Base-by-base conservation (phyloP, 2,797 vertebrate species). In the Oreortyx pictus region DNA sequence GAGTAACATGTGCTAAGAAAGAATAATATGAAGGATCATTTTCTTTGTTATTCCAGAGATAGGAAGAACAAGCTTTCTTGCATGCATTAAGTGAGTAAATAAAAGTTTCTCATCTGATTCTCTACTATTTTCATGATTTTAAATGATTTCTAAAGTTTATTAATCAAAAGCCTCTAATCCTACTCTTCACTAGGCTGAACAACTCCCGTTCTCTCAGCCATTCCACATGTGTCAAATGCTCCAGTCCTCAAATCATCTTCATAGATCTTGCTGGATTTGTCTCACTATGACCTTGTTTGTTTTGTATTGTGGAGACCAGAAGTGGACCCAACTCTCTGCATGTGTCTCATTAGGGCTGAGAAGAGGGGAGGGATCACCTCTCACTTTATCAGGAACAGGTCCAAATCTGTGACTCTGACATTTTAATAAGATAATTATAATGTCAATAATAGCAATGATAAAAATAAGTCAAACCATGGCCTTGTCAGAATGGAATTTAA, bases 391-490 rank as follows among this genome's bases (percentile, higher is more conserved):
- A 39, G 25, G 35, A 61, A 27, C 59, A 27, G 59, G 12, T 61
- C 25, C 12, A 7, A 17, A 39, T 27, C 39, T 61, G 25, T 16
- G 39, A 13, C 27, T 61, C 16, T 61, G 37, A 18, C 24, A 39
- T 37, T 61, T 61, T 39, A 17, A 52, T 27, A 31, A 31, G 18
- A 20, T n/a, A 56, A 9, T 50, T 50, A 29, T 52, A 27, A 57
- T 31, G 29, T 12, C 22, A 59, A 22, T 22, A 43, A 22, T 31
- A 64, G 43, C 41, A 61, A 62, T 39, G 18, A 41, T 20, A 44
- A 22, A 14, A 43, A 31, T 2, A 27, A 52, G 25, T 61, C 35
- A 39, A 11, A 22, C 8, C 1, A 1, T 66, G 5, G 1, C 2
- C 20, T 49, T 6, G 18, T 47, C 7, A 7, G 65, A 22, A 85